Evolutionary conservation across 2,888 invertebrate species (phyloP), one percentile per base, ranked within the genome.

Genomic region (Neoascia interrupta): DNA sequence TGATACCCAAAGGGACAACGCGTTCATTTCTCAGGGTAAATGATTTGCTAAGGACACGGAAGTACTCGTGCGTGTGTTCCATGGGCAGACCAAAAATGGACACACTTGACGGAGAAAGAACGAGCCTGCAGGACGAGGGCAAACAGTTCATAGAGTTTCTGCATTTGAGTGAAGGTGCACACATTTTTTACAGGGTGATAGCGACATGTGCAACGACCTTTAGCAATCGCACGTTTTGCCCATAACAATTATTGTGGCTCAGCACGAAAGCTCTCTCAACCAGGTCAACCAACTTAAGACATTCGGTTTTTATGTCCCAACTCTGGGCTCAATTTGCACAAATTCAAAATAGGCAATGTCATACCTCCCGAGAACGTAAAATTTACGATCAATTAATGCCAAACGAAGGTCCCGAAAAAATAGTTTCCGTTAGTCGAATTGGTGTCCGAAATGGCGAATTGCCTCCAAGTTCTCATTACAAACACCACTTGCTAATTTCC

Each of bases 401-500:
- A 47, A n/a, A 47, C n/a, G 23, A 26, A 43, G 23, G n/a, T 2
- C 23, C n/a, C 6, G 8, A 37, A 13, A 2, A 39, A 58, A 34
- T 21, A 8, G 26, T 60, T 36, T 16, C 36, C 45, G 54, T 54
- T 54, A 69, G n/a, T 54, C 26, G 45, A 72, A 64, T 56, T 41
- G 34, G 39, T 56, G 31, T 63, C 36, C 13, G 16, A 28, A 18
- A 63, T 70, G 37, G n/a, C 31, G 51, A 64, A 70, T 45, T 63
- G 58, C 58, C 61, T 76, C 70, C 53, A 45, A 47, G 64, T 58
- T 41, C 72, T 72, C 76, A 72, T 76, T 76, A 76, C 64, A 76
- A 54, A 76, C 72, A 76, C 76, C 72, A 68, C 72, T 76, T 66
- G 76, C 76, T 76, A 76, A 76, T 76, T 76, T 76, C 76, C 72